These are phyloP conservation scores for Nicator chloris DNA, from an alignment of 2,113 vertebrate genomes.

Conservation along the genomic window DNA sequence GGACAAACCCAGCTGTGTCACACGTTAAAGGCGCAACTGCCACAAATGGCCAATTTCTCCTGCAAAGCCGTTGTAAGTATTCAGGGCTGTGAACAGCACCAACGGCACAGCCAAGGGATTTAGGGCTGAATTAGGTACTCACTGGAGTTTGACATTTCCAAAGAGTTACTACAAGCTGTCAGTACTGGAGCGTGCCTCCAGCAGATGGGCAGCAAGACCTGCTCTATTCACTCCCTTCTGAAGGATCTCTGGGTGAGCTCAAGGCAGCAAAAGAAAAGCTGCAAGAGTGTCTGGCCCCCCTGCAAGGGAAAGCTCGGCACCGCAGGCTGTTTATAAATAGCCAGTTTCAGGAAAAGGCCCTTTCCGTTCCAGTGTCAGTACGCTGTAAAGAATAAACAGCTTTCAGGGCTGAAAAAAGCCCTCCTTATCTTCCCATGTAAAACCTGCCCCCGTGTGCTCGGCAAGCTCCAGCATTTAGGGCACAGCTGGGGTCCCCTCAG, in stretches of 20 bases:
- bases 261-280: neutral
- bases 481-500: neutral
- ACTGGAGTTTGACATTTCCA: neutral
- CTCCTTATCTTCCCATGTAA: neutral
- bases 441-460: neutral
- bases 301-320: neutral
- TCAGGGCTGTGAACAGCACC: neutral
- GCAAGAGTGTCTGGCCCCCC: neutral
- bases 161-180: neutral
- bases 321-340: slow-evolving; percentile 57
- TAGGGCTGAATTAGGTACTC: neutral
- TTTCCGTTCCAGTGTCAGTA: slow-evolving; percentile 52
- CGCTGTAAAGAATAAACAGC: slow-evolving; percentile 23
- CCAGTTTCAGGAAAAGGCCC: slow-evolving; percentile 59
- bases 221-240: neutral
- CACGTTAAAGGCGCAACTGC: accelerated
- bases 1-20: neutral
- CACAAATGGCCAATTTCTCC: neutral
- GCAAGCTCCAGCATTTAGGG: neutral
- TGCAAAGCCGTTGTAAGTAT: neutral
- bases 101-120: neutral
- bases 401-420: neutral
- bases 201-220: neutral
- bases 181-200: neutral
- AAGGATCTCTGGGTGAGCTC: neutral